Conservation (phyloP, 1,140 invertebrate species). For the Mya arenaria region DNA sequence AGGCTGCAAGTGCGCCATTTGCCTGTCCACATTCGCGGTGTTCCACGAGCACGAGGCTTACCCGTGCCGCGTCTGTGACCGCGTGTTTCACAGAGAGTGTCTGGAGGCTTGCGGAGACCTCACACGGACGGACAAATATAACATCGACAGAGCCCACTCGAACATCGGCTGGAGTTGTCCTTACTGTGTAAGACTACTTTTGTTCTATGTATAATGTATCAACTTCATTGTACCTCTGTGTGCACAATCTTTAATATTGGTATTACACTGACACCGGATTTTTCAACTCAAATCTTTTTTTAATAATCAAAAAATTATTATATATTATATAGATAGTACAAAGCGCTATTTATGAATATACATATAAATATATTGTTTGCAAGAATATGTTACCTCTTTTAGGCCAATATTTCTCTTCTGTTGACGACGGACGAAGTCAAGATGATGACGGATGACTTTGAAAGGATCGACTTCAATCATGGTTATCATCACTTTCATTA, state of each 20-base stretch:
- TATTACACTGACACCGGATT: background rate
- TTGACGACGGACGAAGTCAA: constrained; percentile 30
- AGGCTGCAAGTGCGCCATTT: constrained; percentile 4
- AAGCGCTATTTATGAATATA: too few relatives aligned
- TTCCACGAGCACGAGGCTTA: constrained; percentile 27
- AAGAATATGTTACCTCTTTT: too few relatives aligned
- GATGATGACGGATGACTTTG: constrained; percentile 27
- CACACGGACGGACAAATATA: constrained; percentile 1
- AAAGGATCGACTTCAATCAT: constrained; percentile 26
- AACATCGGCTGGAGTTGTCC: constrained; percentile 45
- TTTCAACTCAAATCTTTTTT: too few relatives aligned
- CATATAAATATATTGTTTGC: too few relatives aligned
- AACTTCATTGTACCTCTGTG: too few relatives aligned
- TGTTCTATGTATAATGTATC: background rate
- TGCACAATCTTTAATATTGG: background rate
- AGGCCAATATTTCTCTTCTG: constrained; percentile 31
- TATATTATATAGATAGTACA: too few relatives aligned
- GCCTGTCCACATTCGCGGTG: background rate
- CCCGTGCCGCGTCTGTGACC: constrained; percentile 25
- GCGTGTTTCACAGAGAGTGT: constrained; percentile 21
- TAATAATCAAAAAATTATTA: too few relatives aligned
- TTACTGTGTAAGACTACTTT: constrained; percentile 15
- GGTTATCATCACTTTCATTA: too few relatives aligned
- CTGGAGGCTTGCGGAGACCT: constrained; percentile 27
- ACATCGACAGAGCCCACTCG: constrained; percentile 13